These are phyloP conservation scores for Carapus acus DNA, from an alignment of 2,797 vertebrate species.

Conservation along the genomic window DNA sequence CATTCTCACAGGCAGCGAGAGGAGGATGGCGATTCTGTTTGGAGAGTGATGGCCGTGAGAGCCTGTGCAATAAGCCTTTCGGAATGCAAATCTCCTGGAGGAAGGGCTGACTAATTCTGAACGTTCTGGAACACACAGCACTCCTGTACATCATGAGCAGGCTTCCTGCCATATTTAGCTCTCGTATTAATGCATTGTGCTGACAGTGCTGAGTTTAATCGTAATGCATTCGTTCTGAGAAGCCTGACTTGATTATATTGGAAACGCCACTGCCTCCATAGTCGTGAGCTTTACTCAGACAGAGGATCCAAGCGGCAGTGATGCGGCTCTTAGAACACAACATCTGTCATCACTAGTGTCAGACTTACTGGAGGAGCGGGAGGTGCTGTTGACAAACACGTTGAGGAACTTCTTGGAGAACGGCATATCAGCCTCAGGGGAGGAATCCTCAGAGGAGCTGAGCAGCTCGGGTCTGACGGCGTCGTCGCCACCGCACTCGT, in stretches of 20 bases:
- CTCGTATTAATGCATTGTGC: slow-evolving; percentile 39
- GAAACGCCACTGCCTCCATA: slow-evolving; percentile 5
- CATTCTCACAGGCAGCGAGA: slow-evolving; percentile 6
- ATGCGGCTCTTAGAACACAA: too few species aligned
- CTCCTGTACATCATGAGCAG: slow-evolving; percentile 20
- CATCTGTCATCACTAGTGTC: too few species aligned
- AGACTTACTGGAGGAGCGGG: slow-evolving; percentile 93
- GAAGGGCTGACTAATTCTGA: slow-evolving; percentile 38
- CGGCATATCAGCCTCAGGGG: slow-evolving; percentile 90
- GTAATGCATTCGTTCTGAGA: slow-evolving; percentile 20
- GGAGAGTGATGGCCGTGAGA: slow-evolving; percentile 22
- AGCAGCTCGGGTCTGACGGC: slow-evolving; percentile 66
- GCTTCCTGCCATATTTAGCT: slow-evolving; percentile 42
- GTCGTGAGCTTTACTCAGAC: slow-evolving; percentile 3
- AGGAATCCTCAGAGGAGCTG: slow-evolving; percentile 86
- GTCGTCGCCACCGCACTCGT: slow-evolving; percentile 50
- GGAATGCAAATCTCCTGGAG: slow-evolving; percentile 26
- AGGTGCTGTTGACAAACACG: slow-evolving; percentile 96
- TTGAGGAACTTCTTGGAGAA: slow-evolving; percentile 99
- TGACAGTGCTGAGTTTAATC: slow-evolving; percentile 33
- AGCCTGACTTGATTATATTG: slow-evolving; percentile 11
- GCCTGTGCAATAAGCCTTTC: slow-evolving; percentile 32
- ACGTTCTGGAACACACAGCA: slow-evolving; percentile 22
- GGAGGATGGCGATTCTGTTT: slow-evolving; percentile 21
- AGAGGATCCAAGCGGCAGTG: too few species aligned